These are phyloP conservation scores for Alaudala cheleensis DNA, from an alignment of 2,113 vertebrate genomes.

Conservation along the genomic window DNA sequence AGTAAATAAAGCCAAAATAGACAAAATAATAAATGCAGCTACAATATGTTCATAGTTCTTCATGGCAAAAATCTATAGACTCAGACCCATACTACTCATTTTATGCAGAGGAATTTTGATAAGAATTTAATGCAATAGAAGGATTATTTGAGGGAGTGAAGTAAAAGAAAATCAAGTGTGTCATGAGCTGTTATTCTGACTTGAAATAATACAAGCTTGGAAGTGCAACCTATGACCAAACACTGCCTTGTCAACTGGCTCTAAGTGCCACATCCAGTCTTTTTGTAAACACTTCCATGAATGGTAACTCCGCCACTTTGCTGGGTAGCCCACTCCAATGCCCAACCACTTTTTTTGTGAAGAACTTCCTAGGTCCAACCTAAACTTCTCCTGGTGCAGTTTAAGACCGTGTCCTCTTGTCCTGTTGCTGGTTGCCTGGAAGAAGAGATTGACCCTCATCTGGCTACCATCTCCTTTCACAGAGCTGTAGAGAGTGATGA, in stretches of 20 bases:
- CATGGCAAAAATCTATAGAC: neutral
- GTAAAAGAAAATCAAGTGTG: neutral
- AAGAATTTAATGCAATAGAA: neutral
- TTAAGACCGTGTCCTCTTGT: neutral
- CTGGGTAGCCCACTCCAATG: neutral
- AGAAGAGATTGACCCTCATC: too few relatives aligned
- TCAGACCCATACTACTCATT: neutral
- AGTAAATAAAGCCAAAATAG: neutral
- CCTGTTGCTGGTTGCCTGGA: neutral
- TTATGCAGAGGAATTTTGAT: neutral
- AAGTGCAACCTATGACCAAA: neutral
- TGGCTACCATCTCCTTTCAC: neutral
- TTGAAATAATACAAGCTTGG: neutral
- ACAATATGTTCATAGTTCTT: neutral
- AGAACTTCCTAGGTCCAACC: neutral
- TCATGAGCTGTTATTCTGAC: neutral
- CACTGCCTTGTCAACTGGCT: neutral
- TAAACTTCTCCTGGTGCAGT: neutral
- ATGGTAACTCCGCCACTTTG: fast-evolving
- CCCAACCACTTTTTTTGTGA: neutral
- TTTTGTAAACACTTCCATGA: neutral
- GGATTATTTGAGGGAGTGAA: neutral
- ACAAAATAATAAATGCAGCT: neutral
- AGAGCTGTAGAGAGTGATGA: too few relatives aligned
- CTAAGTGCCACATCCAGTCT: neutral